Evolutionary conservation across 2,888 invertebrate species (phyloP).

Genomic region (Caenorhabditis sp.): DNA sequence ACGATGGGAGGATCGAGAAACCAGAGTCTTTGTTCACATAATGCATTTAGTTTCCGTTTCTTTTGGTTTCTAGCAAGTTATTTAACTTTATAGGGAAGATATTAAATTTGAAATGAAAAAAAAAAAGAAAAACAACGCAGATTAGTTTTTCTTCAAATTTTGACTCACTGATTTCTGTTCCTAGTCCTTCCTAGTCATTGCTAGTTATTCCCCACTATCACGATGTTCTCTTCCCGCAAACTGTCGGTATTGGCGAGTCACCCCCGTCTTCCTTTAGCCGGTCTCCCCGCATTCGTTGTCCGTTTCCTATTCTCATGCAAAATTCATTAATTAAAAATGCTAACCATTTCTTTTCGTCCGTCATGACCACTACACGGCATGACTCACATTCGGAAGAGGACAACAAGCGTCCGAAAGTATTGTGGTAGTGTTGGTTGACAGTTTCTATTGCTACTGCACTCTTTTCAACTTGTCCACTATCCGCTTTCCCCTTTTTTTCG

Average conservation of each 20-base stretch:
- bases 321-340: constrained; percentile 60
- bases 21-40: background rate
- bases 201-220: background rate
- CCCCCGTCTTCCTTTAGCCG: background rate
- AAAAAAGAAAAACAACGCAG: too few species aligned
- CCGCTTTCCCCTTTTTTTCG: background rate
- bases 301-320: constrained; percentile 48
- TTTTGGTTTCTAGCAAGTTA: too few species aligned
- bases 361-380: constrained; percentile 34
- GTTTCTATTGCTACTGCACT: too few species aligned
- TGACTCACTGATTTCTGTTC: constrained; percentile 2
- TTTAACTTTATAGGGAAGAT: too few species aligned
- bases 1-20: background rate
- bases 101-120: too few species aligned
- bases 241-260: background rate
- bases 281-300: constrained; percentile 7
- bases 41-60: background rate
- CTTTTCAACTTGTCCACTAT: background rate
- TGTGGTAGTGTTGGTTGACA: background rate
- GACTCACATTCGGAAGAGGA: constrained; percentile 40
- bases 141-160: too few species aligned
- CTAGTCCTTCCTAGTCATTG: background rate
- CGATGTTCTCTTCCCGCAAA: background rate
- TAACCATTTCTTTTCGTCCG: constrained; percentile 38
- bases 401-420: constrained; percentile 2